Evolutionary conservation across 92 coral and sea anemone genomes (phyloP).

Genomic region (Epizoanthus rinbou): DNA sequence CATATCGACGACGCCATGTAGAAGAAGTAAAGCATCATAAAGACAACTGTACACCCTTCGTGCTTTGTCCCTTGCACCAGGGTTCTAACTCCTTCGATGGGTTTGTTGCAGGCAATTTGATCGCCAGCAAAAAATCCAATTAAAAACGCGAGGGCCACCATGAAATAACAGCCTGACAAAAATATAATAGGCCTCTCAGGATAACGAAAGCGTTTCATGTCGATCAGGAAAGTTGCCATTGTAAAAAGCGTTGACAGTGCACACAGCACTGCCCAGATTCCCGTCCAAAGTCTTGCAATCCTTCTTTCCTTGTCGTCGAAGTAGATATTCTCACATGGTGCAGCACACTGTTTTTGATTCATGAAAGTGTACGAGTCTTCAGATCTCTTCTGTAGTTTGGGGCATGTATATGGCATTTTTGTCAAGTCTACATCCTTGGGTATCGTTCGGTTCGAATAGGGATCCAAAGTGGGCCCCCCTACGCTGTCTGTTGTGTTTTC

Average conservation of each 20-base stretch:
- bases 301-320: conserved; percentile 79
- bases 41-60: conserved; percentile 95
- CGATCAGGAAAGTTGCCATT: conserved; percentile 86
- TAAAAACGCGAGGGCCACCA: conserved; percentile 90
- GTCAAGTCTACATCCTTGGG: conserved; percentile 44
- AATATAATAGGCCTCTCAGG: conserved; percentile 98
- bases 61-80: conserved; percentile 96
- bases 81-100: conserved; percentile 58
- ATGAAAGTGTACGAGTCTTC: conserved; percentile 89
- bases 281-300: conserved; percentile 95
- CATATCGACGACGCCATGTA: conserved; percentile 99
- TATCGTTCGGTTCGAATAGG: background rate
- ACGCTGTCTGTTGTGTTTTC: conserved; percentile 57
- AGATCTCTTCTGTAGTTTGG: conserved; percentile 72
- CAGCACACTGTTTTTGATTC: conserved; percentile 81
- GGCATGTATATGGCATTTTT: conserved; percentile 73
- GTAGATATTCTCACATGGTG: conserved; percentile 90
- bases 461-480: conserved; percentile 21
- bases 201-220: conserved; percentile 95
- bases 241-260: conserved; percentile 91
- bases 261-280: conserved; percentile 91
- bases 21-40: conserved; percentile 97
- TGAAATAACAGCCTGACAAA: conserved; percentile 95
- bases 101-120: conserved; percentile 81
- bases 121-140: conserved; percentile 93